Conservation (phyloP, 2,888 invertebrate species). For the Ochlodes sylvanus region DNA sequence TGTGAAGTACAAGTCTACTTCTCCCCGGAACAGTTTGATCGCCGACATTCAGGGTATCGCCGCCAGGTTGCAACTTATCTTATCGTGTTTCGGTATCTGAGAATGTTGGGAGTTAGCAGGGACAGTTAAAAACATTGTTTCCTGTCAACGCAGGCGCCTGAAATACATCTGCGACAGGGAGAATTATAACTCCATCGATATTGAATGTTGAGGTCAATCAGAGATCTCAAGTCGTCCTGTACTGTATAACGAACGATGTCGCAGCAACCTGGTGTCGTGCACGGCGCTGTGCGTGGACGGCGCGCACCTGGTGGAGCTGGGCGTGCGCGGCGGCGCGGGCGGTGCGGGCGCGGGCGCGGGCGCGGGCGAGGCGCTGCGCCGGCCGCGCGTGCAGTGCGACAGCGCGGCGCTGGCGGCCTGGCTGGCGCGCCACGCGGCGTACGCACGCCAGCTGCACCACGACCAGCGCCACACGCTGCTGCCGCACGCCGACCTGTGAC, state of each 20-base stretch:
- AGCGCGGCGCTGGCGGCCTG: constrained; percentile 88
- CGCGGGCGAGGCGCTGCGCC: constrained; percentile 76
- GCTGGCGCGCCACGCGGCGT: constrained; percentile 93
- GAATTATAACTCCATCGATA: no score
- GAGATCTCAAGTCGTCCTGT: neutral
- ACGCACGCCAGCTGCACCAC: constrained; percentile 93
- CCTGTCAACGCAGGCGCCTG: no score
- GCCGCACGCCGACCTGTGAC: constrained; percentile 56
- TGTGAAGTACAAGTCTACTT: no score
- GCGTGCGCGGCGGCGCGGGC: constrained; percentile 71
- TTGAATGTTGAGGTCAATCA: neutral
- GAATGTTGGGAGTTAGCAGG: no score
- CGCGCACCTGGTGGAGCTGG: constrained; percentile 90
- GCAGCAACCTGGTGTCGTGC: constrained; percentile 88
- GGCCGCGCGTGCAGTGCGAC: constrained; percentile 92
- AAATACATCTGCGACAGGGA: no score
- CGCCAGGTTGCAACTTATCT: no score
- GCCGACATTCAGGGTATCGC: no score
- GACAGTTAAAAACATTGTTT: no score
- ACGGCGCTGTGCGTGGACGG: constrained; percentile 82
- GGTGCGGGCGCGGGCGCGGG: constrained; percentile 65
- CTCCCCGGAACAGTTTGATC: no score
- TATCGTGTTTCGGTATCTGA: no score
- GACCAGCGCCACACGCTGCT: constrained; percentile 91
- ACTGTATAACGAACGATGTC: neutral